Evolutionary conservation across 1,140 invertebrate species (phyloP).

Genomic region (Steinernema feltiae): DNA sequence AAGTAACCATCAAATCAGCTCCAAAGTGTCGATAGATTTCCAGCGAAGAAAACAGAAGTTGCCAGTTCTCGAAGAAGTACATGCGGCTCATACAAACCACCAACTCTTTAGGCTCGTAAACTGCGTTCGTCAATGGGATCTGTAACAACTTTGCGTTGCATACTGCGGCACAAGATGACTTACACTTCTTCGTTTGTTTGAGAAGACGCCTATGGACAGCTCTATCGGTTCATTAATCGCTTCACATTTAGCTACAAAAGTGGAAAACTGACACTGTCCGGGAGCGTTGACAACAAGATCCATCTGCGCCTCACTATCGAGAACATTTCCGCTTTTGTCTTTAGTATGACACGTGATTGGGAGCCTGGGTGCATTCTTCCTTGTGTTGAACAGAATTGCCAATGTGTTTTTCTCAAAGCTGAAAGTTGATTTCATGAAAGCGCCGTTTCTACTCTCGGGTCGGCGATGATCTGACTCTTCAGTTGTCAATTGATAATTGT

Average conservation of each 20-base stretch:
- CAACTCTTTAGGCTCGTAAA: not conserved
- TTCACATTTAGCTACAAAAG: constrained; percentile 28
- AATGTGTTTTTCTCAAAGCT: constrained; percentile 29
- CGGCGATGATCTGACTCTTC: too few relatives aligned
- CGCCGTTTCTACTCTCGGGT: not conserved
- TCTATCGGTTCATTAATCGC: constrained; percentile 22
- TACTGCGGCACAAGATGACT: not conserved
- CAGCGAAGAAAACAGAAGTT: constrained; percentile 27
- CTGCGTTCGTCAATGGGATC: not conserved
- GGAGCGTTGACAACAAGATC: constrained; percentile 28
- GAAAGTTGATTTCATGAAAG: constrained; percentile 10
- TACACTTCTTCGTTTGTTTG: constrained; percentile 23
- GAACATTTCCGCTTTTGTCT: constrained; percentile 18
- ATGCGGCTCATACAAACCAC: constrained; percentile 38
- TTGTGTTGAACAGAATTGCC: constrained; percentile 26
- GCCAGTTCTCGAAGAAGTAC: constrained; percentile 39
- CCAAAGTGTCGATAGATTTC: constrained; percentile 36
- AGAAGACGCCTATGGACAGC: constrained; percentile 30
- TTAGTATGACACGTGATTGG: constrained; percentile 29
- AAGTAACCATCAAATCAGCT: constrained; percentile 31
- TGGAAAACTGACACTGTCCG: constrained; percentile 32
- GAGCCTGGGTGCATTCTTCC: constrained; percentile 21
- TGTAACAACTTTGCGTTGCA: too few relatives aligned
- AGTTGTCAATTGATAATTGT: too few relatives aligned
- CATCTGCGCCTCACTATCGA: constrained; percentile 4